Base-by-base conservation (phyloP, 2,888 invertebrate species). In the Atrina japonica region DNA sequence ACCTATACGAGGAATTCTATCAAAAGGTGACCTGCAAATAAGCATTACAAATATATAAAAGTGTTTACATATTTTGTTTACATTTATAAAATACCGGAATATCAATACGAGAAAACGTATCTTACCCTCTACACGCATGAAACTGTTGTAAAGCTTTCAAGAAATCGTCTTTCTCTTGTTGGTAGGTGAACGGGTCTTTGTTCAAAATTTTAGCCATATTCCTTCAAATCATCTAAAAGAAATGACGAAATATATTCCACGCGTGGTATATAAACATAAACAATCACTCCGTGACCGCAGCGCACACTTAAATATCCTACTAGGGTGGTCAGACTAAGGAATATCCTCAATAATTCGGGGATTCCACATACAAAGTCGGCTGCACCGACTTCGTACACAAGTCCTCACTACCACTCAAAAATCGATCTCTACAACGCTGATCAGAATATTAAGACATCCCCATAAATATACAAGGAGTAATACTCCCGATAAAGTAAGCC, bases 71-170 rank as follows among this genome's bases (percentile, higher is more conserved):
- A 29, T 16, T 14, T 55, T 56, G 30, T 47, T 67, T 40, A 53
- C 25, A 27, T 21, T n/a, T 35, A 16, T 18, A 35, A 40, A 56
- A 3, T 14, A 11, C 3, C 6, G 21, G 23, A 40, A 23, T 35
- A 56, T 35, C 23, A 23, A 56, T 18, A 16, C n/a, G 9, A 35
- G 40, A 56, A 47, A 53, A 53, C 23, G 30, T 43, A 71, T 93
- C 95, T 94, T 92, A 97, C 97, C 96, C 96, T 92, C 96, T 94
- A 84, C 94, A 94, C 82, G 96, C 96, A 91, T 97, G 97, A 90
- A 97, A 97, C 90, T 95, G 95, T 88, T 94, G 94, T 85, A 98
- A 93, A 89, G 97, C 97, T 90, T 94, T 93, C 80, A 96, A 91
- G 92, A 96, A 96, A 82, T 93, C 93, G 86, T 95, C 95, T 88